Evolutionary conservation across 1,140 invertebrate species (phyloP).

Genomic region (Gonioctena quinquepunctata): DNA sequence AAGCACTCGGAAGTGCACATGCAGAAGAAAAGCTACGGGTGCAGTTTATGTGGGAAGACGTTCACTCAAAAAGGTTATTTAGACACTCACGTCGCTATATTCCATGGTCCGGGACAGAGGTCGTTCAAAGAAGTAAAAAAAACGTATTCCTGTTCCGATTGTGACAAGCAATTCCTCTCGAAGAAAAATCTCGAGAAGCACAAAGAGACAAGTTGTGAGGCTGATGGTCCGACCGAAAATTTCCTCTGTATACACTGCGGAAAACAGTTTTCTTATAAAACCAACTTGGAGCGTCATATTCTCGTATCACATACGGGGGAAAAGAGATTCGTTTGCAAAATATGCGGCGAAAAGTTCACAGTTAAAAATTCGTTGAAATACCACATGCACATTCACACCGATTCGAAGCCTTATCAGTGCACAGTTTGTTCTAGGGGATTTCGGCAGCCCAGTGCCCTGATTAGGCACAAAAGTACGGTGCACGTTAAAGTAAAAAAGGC

Average conservation of each 20-base stretch:
- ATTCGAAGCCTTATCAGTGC: not conserved
- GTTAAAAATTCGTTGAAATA: slow-evolving; percentile 3
- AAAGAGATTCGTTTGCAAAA: not conserved
- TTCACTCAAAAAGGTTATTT: not conserved
- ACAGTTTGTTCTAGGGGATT: not conserved
- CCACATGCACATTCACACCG: not conserved
- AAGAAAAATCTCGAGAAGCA: not conserved
- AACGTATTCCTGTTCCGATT: not conserved
- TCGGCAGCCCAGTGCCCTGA: not conserved
- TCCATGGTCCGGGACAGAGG: not conserved
- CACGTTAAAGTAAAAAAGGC: not conserved
- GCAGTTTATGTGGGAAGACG: not conserved
- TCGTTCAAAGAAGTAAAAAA: not conserved
- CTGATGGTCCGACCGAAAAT: not conserved
- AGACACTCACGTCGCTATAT: not conserved
- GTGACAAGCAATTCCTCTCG: not conserved
- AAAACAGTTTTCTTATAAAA: not conserved
- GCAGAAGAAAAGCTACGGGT: not conserved
- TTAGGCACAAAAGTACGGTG: not conserved
- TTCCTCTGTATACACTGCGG: not conserved
- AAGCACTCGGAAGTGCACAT: not conserved
- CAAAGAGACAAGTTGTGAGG: not conserved
- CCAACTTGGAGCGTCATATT: not conserved
- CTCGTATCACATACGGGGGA: not conserved
- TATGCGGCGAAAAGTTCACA: not conserved